Conservation (phyloP, 1,140 invertebrate species). For the Harlomillsia oculata region DNA sequence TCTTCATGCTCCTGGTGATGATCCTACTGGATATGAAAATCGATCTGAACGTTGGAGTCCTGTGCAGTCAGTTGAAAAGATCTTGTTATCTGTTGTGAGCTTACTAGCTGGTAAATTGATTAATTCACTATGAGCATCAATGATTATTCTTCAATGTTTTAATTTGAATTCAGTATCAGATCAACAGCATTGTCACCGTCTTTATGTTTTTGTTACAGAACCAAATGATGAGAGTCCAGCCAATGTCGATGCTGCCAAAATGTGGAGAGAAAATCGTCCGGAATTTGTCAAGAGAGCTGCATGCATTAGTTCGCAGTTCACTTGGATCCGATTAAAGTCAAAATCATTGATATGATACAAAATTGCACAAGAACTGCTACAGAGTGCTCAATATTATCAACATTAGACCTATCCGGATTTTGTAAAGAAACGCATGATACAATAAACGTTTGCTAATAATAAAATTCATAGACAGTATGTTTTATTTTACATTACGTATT, state of each 20-base stretch:
- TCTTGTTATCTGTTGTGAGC: conserved; percentile 92
- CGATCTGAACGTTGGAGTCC: conserved; percentile 96
- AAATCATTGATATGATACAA: too few species aligned
- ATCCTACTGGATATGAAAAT: conserved; percentile 98
- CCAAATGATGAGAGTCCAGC: conserved; percentile 99
- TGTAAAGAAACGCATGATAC: too few species aligned
- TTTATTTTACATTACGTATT: too few species aligned
- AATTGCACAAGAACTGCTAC: too few species aligned
- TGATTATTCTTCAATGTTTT: too few species aligned
- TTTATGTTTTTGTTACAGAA: conserved; percentile 52
- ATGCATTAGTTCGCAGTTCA: too few species aligned
- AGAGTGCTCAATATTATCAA: too few species aligned
- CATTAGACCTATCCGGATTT: too few species aligned
- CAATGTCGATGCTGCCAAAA: conserved; percentile 98
- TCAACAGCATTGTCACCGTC: neutral
- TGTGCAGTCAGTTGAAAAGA: conserved; percentile 98
- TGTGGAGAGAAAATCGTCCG: conserved; percentile 91
- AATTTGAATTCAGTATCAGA: neutral
- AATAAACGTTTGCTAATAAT: too few species aligned
- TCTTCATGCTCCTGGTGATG: conserved; percentile 95
- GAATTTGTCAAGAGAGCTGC: conserved; percentile 92
- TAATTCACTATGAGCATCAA: too few species aligned
- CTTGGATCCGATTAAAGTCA: too few species aligned
- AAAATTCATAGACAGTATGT: too few species aligned
- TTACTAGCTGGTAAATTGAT: conserved; percentile 74